phyloP scores from a whole-genome alignment of 2,888 invertebrate species.

The Lysandra bellargus region DNA sequence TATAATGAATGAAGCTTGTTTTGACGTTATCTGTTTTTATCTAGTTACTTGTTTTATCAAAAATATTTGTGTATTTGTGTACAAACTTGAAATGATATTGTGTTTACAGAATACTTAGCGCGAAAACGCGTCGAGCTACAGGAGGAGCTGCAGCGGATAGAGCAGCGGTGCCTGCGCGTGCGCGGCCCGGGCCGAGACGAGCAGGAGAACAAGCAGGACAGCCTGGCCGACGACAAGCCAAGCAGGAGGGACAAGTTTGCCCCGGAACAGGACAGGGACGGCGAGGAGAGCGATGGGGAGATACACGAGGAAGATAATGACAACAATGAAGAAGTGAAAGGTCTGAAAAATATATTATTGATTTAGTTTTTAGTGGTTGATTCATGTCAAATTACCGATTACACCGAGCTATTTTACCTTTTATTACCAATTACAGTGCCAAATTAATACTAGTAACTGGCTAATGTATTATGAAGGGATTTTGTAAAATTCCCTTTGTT shows the following conservation, averaged over 20 bases:
- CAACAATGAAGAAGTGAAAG: slow-evolving; percentile 36
- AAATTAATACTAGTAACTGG: not conserved
- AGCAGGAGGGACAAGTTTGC: slow-evolving; percentile 68
- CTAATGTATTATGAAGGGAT: not conserved
- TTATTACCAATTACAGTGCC: not conserved
- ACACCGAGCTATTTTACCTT: no score
- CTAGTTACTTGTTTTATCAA: no score
- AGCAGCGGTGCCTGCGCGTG: slow-evolving; percentile 70
- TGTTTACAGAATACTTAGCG: slow-evolving; percentile 79
- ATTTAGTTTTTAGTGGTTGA: not conserved
- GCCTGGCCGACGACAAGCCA: slow-evolving; percentile 47
- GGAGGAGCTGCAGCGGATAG: slow-evolving; percentile 83
- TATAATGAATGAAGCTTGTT: no score
- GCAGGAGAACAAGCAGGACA: slow-evolving; percentile 40
- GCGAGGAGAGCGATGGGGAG: slow-evolving; percentile 72
- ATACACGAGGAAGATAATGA: slow-evolving; percentile 49
- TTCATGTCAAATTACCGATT: not conserved
- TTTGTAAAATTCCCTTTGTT: not conserved
- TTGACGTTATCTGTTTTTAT: no score
- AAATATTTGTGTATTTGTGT: not conserved
- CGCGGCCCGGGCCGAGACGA: slow-evolving; percentile 60
- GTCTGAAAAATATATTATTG: slow-evolving; percentile 33
- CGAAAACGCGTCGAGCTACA: slow-evolving; percentile 83
- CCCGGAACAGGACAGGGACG: slow-evolving; percentile 60
- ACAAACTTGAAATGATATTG: slow-evolving; percentile 1